Conservation (phyloP, 2,888 invertebrate genomes). For the Cephus pygmeus region DNA sequence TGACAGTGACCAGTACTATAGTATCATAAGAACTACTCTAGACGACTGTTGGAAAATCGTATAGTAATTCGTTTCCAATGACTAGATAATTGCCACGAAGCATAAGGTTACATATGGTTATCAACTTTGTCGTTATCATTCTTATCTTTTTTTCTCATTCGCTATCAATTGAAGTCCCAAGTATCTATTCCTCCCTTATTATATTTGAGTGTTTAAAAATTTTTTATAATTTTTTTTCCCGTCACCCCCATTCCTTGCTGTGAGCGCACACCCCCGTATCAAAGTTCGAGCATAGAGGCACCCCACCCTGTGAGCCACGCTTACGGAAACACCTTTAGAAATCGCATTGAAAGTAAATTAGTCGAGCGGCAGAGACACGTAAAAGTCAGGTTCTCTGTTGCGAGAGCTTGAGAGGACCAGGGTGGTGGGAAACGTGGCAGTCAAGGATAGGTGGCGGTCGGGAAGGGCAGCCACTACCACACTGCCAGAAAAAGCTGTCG, state of each 20-base stretch:
- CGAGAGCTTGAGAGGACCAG: neutral
- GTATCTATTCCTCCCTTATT: neutral
- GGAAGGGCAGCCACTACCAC: neutral
- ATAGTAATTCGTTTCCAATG: neutral
- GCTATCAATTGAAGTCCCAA: neutral
- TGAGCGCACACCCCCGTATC: neutral
- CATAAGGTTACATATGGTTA: neutral
- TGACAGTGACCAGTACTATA: neutral
- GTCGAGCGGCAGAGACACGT: conserved; percentile 24
- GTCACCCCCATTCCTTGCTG: neutral
- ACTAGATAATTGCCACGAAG: neutral
- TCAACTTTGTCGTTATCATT: neutral
- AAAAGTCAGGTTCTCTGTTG: conserved; percentile 6
- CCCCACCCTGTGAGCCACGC: conserved; percentile 23
- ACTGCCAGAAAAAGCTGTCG: conserved; percentile 37
- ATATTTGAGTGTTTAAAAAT: neutral
- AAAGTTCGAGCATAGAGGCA: neutral
- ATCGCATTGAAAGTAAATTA: conserved; percentile 51
- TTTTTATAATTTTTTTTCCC: neutral
- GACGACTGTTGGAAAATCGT: neutral
- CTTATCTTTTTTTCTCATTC: neutral
- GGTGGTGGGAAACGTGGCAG: conserved; percentile 1
- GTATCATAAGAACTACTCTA: neutral
- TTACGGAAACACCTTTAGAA: conserved; percentile 29
- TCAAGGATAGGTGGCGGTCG: neutral